Conservation (phyloP, 2,113 vertebrate species). For the Stegastes partitus region DNA sequence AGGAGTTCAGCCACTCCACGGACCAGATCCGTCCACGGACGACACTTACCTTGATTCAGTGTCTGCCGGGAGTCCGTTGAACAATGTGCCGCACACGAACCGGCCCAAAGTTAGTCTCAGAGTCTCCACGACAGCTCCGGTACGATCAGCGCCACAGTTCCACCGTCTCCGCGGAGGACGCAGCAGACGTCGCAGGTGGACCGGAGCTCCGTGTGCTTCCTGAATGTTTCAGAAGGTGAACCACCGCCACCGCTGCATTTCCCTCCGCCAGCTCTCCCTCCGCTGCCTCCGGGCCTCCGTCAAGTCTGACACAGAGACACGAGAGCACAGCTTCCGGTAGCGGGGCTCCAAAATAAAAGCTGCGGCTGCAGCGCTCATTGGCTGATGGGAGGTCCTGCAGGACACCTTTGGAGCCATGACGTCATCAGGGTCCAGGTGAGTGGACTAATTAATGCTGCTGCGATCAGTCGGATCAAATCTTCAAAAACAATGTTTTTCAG, state of each 20-base stretch:
- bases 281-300: slow-evolving; percentile 22
- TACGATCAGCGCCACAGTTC: background rate
- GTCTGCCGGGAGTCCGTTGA: background rate
- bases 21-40: too few species aligned
- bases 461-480: too few species aligned
- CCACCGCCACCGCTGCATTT: slow-evolving; percentile 15
- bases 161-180: slow-evolving; percentile 15
- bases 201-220: slow-evolving; percentile 65
- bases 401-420: too few species aligned
- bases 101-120: slow-evolving; percentile 17
- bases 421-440: too few species aligned
- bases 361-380: too few species aligned
- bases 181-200: slow-evolving; percentile 50
- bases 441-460: too few species aligned
- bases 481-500: too few species aligned
- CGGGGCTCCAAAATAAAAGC: slow-evolving; percentile 48
- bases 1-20: too few species aligned
- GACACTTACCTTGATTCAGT: slow-evolving; percentile 63
- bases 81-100: background rate
- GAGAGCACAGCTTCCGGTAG: slow-evolving; percentile 33
- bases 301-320: background rate
- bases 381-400: too few species aligned
- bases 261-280: slow-evolving; percentile 46
- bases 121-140: background rate
- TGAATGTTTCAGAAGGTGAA: slow-evolving; percentile 75